Evolutionary conservation across 2,888 invertebrate species (phyloP), one percentile per base, ranked within the genome.

Genomic region (Pyralis farinalis): DNA sequence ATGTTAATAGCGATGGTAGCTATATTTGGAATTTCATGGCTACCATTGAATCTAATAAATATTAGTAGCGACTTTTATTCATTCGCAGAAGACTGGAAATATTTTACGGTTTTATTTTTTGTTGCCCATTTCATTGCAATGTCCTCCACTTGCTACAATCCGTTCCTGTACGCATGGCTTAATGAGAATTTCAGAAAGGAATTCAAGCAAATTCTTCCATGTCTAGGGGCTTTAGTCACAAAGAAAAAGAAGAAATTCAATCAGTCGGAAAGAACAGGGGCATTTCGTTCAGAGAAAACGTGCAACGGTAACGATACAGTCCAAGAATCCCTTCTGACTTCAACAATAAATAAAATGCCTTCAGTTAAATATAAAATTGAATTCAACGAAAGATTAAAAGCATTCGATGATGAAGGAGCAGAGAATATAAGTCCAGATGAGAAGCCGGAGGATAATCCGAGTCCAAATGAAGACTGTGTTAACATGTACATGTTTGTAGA

Each of bases 61-160:
- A 91, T 96, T 49, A 85, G 94, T 60, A 92, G 92, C 61, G 93
- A 94, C 62, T 92, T 94, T 58, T 91, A 92, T 66, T 90, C 90
- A 10, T 82, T 90, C 9, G 91, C 91, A 27, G 91, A 90, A 59
- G 81, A 90, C 56, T 94, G 94, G 93, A 88, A 86, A 34, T 94
- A 94, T 70, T 95, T 94, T 71, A 93, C 93, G 72, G 85, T 95
- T 36, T 88, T 93, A 50, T 97, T 96, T 73, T 94, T 97, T 71
- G 76, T 94, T 45, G 92, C 94, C 3, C 97, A 97, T 71, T 93
- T 96, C 44, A 91, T 97, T 51, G 97, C 97, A 27, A 97, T 97
- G 97, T 96, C 96, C 62, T 97, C 97, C 43, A 97, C 96, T 1
- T 96, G 97, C 75, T 98, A 98, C 90, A 98, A 98, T 75, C 97